These are phyloP conservation scores for Oxyteleia sp. DNA, from an alignment of 2,888 invertebrate species.

Conservation along the genomic window DNA sequence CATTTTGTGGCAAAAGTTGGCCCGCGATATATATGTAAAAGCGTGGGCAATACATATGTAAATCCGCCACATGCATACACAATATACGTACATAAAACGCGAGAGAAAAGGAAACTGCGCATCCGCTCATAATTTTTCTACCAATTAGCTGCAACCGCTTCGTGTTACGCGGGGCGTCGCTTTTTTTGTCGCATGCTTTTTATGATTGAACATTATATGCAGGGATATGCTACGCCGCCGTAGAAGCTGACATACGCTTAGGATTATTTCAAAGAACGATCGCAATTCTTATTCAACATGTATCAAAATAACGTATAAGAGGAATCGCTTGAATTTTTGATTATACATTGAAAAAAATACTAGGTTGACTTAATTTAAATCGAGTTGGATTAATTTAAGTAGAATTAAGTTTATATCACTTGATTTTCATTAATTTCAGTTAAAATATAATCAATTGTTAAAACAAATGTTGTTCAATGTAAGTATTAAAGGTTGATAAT, in stretches of 20 bases:
- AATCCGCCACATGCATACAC: conserved; percentile 10
- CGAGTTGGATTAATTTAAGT: no score
- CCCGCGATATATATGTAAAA: conserved; percentile 7
- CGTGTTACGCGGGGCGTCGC: conserved; percentile 66
- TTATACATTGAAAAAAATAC: no score
- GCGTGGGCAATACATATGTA: conserved; percentile 9
- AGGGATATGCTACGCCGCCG: conserved; percentile 50
- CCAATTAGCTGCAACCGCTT: conserved; percentile 69
- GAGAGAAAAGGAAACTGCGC: conserved; percentile 62
- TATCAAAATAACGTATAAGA: background rate
- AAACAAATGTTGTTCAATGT: no score
- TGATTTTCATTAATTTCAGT: no score
- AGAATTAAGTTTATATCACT: no score
- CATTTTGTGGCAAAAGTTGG: conserved; percentile 47
- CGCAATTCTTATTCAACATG: conserved; percentile 40
- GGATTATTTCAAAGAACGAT: conserved; percentile 51
- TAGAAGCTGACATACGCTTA: conserved; percentile 49
- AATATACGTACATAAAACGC: conserved; percentile 36
- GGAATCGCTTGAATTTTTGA: no score
- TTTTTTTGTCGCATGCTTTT: conserved; percentile 69
- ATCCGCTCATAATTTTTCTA: conserved; percentile 71
- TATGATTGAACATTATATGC: conserved; percentile 59
- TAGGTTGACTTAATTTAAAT: no score
- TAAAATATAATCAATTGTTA: no score
- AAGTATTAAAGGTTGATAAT: no score